Percentiles rank a stretch among this genome's conserved stretches.
Evolutionary conservation across 1,140 invertebrate species (phyloP).

Genomic region (Campoletis sonorensis): DNA sequence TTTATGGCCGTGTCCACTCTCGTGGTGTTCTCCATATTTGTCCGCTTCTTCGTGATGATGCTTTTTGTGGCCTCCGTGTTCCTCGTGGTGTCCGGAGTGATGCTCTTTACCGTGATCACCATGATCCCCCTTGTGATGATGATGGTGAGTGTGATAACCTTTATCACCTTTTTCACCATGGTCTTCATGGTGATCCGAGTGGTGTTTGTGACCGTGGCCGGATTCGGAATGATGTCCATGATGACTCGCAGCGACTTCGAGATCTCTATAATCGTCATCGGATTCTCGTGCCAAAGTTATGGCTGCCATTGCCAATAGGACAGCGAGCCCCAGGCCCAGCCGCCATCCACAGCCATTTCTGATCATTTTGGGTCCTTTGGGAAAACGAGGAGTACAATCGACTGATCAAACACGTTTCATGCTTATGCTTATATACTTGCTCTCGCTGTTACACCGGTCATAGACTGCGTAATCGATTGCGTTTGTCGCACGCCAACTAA

Average conservation of each 20-base stretch:
- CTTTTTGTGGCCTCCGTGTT: conserved; percentile 75
- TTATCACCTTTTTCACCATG: conserved; percentile 73
- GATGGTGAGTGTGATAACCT: conserved; percentile 75
- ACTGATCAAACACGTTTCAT: conserved; percentile 57
- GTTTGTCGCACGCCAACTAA: conserved; percentile 48
- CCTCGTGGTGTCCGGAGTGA: conserved; percentile 77
- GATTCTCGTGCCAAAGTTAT: conserved; percentile 54
- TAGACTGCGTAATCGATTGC: conserved; percentile 64
- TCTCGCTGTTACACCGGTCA: conserved; percentile 41
- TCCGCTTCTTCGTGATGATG: conserved; percentile 76
- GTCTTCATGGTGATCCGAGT: conserved; percentile 53
- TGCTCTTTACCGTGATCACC: conserved; percentile 75
- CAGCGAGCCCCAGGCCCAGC: conserved; percentile 48
- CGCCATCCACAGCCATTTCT: conserved; percentile 41
- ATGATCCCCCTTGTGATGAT: conserved; percentile 78
- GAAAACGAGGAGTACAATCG: conserved; percentile 58
- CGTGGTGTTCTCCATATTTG: conserved; percentile 75
- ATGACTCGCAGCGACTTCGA: conserved; percentile 50
- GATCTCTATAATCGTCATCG: conserved; percentile 44
- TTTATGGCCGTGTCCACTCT: conserved; percentile 74
- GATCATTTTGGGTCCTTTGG: conserved; percentile 56
- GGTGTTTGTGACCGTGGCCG: conserved; percentile 52
- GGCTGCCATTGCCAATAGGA: conserved; percentile 51
- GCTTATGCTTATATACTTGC: conserved; percentile 64
- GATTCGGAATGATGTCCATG: conserved; percentile 42